Evolutionary conservation across 2,888 invertebrate species (phyloP), one percentile per base, ranked within the genome.

Genomic region (Drosophila paracracens): DNA sequence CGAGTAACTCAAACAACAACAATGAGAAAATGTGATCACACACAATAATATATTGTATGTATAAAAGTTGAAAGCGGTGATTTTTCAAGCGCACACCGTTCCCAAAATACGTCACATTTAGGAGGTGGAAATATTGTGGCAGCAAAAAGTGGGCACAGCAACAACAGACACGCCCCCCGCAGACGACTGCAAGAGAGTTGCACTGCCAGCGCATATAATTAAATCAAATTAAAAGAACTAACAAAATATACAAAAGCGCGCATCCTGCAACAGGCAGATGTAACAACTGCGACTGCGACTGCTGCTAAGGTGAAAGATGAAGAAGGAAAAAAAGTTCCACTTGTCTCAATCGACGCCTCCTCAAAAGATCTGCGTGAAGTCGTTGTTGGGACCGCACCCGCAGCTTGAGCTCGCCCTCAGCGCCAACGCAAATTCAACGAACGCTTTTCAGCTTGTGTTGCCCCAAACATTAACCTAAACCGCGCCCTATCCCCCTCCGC

Each of bases 81-180:
- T 84, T 82, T 88, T 88, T 88, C 83, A 84, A 71, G 65, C 83
- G 54, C 67, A 50, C 70, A 69, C 76, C 79, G 69, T 66, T 75
- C 81, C 89, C 82, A 87, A 87, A 88, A 83, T 83, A 83, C 86
- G 83, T 88, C 88, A 79, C 85, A 88, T 88, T 88, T 77, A 53
- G 79, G 59, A 86, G 85, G 81, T 86, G 86, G 88, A 84, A 85
- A 85, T 84, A 81, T 84, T 84, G 76, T 85, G 86, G 83, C 89
- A 85, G 72, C 72, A 68, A 78, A 82, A 82, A 70, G 83, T 86
- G 83, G 84, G 84, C 84, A 81, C 81, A 86, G 87, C 67, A 79
- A 31, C 51, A 63, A 43, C 48, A 21, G 69, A 38, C 76, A 85
- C 88, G 81, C 84, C 88, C 67, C 79, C 78, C 33, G 52, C 48